Percentiles rank a stretch among this genome's conserved stretches.
These are phyloP conservation scores for Piscicola geometra DNA, from an alignment of 2,888 invertebrate species.

Conservation along the genomic window DNA sequence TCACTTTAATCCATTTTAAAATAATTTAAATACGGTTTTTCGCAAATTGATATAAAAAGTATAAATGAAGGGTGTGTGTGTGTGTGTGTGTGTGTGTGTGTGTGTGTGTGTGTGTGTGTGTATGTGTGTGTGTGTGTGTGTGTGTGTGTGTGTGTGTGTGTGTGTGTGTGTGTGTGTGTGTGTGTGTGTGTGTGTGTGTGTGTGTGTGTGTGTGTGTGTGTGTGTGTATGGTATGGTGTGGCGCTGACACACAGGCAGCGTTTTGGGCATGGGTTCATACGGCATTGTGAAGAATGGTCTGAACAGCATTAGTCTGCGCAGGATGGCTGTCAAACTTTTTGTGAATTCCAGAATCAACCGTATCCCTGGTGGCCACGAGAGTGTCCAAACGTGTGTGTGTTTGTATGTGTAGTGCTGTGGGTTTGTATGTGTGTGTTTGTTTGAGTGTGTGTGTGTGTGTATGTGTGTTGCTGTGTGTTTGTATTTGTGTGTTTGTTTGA, in stretches of 20 bases:
- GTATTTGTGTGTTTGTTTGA: conserved; percentile 10
- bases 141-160: no score
- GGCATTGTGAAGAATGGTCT: conserved; percentile 19
- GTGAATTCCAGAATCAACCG: conserved; percentile 6
- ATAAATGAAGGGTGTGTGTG: no score
- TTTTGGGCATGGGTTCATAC: conserved; percentile 28
- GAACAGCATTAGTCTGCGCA: conserved; percentile 14
- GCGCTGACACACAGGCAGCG: background rate
- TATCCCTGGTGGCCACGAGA: conserved; percentile 25
- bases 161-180: no score
- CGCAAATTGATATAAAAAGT: no score
- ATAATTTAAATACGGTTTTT: no score
- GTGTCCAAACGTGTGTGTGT: background rate
- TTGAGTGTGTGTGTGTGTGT: conserved; percentile 15
- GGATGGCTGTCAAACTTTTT: conserved; percentile 28
- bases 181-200: background rate
- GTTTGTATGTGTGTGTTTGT: conserved; percentile 17
- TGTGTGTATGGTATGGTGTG: background rate
- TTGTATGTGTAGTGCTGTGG: conserved; percentile 2
- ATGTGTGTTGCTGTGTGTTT: conserved; percentile 11
- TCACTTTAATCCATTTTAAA: no score
- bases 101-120: no score
- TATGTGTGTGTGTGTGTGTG: no score
- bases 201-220: background rate
- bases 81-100: no score